Percentiles rank a stretch among this genome's conserved stretches.
These are phyloP conservation scores for Nomada ruficornis DNA, from an alignment of 2,888 invertebrate species.

Conservation along the genomic window DNA sequence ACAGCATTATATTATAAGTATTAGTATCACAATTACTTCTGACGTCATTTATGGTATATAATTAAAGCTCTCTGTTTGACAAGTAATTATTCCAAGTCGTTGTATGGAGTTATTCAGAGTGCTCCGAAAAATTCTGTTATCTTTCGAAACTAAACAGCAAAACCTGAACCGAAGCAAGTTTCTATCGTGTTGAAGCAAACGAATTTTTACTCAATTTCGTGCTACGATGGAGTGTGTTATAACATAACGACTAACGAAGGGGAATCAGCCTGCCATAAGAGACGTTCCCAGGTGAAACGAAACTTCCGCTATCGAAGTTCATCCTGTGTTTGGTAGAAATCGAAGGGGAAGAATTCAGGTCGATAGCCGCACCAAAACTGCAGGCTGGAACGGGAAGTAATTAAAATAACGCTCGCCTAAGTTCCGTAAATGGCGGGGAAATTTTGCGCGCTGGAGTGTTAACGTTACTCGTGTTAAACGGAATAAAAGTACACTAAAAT, in stretches of 20 bases:
- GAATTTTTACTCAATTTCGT: too few species aligned
- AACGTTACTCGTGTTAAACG: neutral
- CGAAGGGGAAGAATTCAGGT: slow-evolving; percentile 43
- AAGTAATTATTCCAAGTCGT: too few species aligned
- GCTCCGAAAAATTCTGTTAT: too few species aligned
- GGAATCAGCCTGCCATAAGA: slow-evolving; percentile 33
- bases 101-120: too few species aligned
- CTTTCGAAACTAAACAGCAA: too few species aligned
- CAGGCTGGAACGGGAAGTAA: slow-evolving; percentile 56
- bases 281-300: slow-evolving; percentile 47
- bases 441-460: slow-evolving; percentile 17
- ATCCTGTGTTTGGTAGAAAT: slow-evolving; percentile 27
- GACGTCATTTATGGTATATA: too few species aligned
- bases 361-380: slow-evolving; percentile 31
- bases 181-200: too few species aligned
- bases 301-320: slow-evolving; percentile 51
- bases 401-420: slow-evolving; percentile 41
- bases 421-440: slow-evolving; percentile 32
- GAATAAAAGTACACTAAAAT: slow-evolving; percentile 37
- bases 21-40: too few species aligned
- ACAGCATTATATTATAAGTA: neutral
- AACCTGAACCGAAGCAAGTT: too few species aligned
- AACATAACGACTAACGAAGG: neutral
- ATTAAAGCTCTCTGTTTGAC: too few species aligned
- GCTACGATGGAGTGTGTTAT: too few species aligned